These are phyloP conservation scores for Emys orbicularis DNA, from an alignment of 2,797 vertebrate species.

Conservation along the genomic window DNA sequence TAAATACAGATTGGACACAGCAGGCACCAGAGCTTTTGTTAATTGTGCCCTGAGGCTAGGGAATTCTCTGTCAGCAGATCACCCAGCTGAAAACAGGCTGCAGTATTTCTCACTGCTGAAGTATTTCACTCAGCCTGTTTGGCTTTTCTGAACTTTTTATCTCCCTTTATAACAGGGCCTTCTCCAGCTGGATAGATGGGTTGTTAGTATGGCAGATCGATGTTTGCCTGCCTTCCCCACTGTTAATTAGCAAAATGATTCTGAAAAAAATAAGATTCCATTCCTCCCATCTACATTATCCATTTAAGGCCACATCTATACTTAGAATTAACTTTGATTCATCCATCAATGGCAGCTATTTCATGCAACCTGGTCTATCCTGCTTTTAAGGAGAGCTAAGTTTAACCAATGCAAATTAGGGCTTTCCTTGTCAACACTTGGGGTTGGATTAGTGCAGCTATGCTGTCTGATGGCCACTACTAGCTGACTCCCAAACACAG, in stretches of 20 bases:
- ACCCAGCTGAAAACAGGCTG: background rate
- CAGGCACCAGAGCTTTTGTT: conserved; percentile 14
- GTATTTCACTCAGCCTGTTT: conserved; percentile 35
- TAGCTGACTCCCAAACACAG: background rate
- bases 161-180: background rate
- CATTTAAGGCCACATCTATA: background rate
- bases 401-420: background rate
- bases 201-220: conserved; percentile 28
- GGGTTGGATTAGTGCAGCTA: background rate
- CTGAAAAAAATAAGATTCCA: background rate
- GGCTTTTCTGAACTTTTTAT: background rate
- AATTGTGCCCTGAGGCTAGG: conserved; percentile 46
- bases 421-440: background rate
- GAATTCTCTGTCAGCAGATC: conserved; percentile 48
- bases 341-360: background rate
- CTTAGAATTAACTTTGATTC: conserved; percentile 5
- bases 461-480: background rate
- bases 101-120: conserved; percentile 37
- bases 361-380: background rate
- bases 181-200: background rate
- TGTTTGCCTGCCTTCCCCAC: conserved; percentile 41
- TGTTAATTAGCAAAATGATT: conserved; percentile 28
- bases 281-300: background rate
- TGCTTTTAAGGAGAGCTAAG: conserved; percentile 25
- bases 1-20: background rate